Evolutionary conservation across 2,888 invertebrate genomes (phyloP), one percentile per base, ranked within the genome.

Genomic region (Ophion slaviceki): DNA sequence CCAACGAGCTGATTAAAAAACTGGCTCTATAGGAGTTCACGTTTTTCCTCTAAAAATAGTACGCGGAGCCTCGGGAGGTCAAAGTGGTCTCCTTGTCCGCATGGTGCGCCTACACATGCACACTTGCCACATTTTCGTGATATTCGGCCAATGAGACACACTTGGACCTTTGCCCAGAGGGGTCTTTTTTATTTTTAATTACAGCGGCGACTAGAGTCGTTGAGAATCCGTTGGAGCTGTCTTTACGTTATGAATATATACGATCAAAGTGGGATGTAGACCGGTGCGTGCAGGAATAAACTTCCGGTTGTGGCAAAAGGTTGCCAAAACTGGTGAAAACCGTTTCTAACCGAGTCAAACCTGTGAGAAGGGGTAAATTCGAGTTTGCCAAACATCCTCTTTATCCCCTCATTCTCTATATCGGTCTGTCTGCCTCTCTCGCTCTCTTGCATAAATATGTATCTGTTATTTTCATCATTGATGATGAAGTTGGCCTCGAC

Each of bases 281-380:
- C 11, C 24, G 45, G 74, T 40, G 53, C n/a, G 59, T n/a, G 32
- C n/a, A 8, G 11, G 47, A 53, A 75, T 62, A 68, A 47, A 40
- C 61, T 78, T 83, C 71, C 84, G 84, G 61, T 76, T 28, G 24
- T n/a, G 53, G 68, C 24, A 47, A 77, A 80, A 74, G 66, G 70
- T 70, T 72, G 24, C 47, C 24, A 47, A 36, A 82, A 74, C 72
- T 32, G 68, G 74, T 81, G 36, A 74, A 72, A 81, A 85, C 81
- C 68, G 78, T 85, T 57, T 64, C n/a, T 45, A 85, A 74, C 68
- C 68, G 53, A 64, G 78, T 59, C 47, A 3, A 62, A 64, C 74
- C 45, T 24, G 72, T 64, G 24, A 40, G 36, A 74, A 28, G 66
- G 36, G 57, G 24, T 8, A 45, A 17, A 74, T 14, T 47, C 32